Evolutionary conservation across 1,140 invertebrate species (phyloP).

Genomic region (Linepithema humile): DNA sequence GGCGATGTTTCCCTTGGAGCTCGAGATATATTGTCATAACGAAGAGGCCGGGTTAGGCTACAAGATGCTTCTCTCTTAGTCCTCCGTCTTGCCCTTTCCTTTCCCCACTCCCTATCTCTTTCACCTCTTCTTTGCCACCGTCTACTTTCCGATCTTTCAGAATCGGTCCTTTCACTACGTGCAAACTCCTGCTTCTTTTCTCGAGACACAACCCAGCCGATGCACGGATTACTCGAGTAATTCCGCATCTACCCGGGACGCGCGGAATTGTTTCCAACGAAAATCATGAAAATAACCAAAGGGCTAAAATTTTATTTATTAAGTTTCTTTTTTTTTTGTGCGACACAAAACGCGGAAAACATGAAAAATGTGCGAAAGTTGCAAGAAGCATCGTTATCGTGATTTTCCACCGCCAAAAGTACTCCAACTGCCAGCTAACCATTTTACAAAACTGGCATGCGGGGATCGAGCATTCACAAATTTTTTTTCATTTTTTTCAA

Average conservation of each 20-base stretch:
- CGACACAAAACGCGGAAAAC: too few species aligned
- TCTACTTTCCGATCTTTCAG: slow-evolving; percentile 28
- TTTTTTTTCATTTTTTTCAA: slow-evolving; percentile 15
- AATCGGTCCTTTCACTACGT: slow-evolving; percentile 13
- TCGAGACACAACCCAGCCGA: neutral
- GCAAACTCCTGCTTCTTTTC: neutral
- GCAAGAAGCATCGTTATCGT: too few species aligned
- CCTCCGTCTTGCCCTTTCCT: neutral
- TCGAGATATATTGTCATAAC: slow-evolving; percentile 76
- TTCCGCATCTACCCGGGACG: neutral
- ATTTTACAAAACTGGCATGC: too few species aligned
- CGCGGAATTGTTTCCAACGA: neutral
- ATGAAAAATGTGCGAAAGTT: too few species aligned
- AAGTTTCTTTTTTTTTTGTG: too few species aligned
- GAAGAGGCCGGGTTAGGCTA: slow-evolving; percentile 60
- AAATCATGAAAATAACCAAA: too few species aligned
- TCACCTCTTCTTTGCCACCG: neutral
- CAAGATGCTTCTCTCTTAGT: slow-evolving; percentile 48
- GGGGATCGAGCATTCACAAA: too few species aligned
- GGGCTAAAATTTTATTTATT: too few species aligned
- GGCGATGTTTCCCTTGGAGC: slow-evolving; percentile 76
- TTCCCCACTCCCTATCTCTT: neutral
- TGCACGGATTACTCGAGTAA: neutral
- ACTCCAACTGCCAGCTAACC: too few species aligned
- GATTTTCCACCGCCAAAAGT: too few species aligned